Evolutionary conservation across 2,797 vertebrate species (phyloP), one percentile per base, ranked within the genome.

Genomic region (Mionectes olivaceus): DNA sequence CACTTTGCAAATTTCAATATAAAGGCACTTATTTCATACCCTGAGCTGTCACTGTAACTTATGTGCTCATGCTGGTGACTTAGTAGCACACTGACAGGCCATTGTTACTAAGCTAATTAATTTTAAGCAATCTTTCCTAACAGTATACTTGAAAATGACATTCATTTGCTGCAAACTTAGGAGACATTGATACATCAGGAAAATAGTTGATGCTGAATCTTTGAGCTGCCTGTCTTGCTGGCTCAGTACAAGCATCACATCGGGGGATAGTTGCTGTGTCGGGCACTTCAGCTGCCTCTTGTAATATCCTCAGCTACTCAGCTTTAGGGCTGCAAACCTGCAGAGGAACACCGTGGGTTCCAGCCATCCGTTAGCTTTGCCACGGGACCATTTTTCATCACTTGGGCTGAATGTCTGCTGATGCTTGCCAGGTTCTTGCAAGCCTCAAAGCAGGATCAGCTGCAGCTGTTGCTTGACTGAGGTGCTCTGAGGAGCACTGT

Each of bases 41-140:
- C 87, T 84, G 93, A 96, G 95, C 91, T 96, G 93, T 96, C 94
- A 91, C 71, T 93, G 88, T 96, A 95, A 93, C 91, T 91, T 96
- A 95, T 80, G 71, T 65, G 83, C 86, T 97, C 90, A 19, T 35
- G 83, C 90, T 94, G 88, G 93, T 96, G 94, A 93, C 95, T 95
- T 95, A 94, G 87, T 76, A 91, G 87, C 91, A 73, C 95, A 93
- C 90, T 94, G 93, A 97, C 96, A 97, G 93, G 79, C 89, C 93
- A 69, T 95, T 95, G 95, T 97, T 95, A 93, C 93, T 90, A 80
- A 94, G 89, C 91, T 97, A 96, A 96, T 97, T 97, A 97, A 95
- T 96, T 94, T 95, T 84, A 93, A 94, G 80, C 77, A 94, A 77
- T 93, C 90, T 94, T 90, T 95, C 61, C 90, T 92, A 94, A 94